Evolutionary conservation across 35 echinoderm and acorn worm species (phyloP).

Genomic region (Holothuria glaberrima): DNA sequence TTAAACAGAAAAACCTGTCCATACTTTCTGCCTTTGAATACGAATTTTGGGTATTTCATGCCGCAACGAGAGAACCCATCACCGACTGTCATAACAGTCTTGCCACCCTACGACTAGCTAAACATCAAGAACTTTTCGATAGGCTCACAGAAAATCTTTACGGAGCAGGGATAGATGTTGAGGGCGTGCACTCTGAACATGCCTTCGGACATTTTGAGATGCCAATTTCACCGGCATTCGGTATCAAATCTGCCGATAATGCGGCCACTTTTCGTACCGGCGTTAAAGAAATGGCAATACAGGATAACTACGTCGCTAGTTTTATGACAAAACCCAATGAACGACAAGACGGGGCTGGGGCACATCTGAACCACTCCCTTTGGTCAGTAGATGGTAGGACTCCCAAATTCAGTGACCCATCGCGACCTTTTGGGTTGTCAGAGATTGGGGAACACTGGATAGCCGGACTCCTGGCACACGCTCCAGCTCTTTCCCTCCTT

Average conservation of each 20-base stretch:
- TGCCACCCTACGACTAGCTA: not conserved
- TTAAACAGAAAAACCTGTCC: too few relatives aligned
- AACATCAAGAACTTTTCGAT: not conserved
- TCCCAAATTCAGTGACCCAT: conserved; percentile 37
- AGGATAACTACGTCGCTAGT: conserved; percentile 66
- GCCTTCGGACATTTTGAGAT: conserved; percentile 74
- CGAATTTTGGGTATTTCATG: conserved; percentile 33
- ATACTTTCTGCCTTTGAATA: conserved; percentile 37
- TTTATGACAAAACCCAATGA: conserved; percentile 80
- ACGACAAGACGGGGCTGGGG: conserved; percentile 43
- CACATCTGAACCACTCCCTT: conserved; percentile 75
- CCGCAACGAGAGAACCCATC: not conserved
- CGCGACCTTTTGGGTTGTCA: conserved; percentile 40
- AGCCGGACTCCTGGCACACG: too few relatives aligned
- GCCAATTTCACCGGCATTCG: conserved; percentile 67
- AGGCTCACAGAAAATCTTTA: not conserved
- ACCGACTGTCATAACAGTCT: not conserved
- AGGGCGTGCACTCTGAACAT: conserved; percentile 59
- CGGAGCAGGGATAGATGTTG: conserved; percentile 66
- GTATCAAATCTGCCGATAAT: conserved; percentile 69
- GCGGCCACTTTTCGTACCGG: conserved; percentile 69
- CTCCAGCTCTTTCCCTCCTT: conserved; percentile 64
- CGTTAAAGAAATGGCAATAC: conserved; percentile 81
- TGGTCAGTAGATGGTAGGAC: conserved; percentile 60
- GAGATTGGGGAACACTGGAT: conserved; percentile 73